Percentiles rank a stretch among this genome's conserved stretches.
These are phyloP conservation scores for Heterotis niloticus DNA, from an alignment of 2,113 vertebrate species.

Conservation along the genomic window DNA sequence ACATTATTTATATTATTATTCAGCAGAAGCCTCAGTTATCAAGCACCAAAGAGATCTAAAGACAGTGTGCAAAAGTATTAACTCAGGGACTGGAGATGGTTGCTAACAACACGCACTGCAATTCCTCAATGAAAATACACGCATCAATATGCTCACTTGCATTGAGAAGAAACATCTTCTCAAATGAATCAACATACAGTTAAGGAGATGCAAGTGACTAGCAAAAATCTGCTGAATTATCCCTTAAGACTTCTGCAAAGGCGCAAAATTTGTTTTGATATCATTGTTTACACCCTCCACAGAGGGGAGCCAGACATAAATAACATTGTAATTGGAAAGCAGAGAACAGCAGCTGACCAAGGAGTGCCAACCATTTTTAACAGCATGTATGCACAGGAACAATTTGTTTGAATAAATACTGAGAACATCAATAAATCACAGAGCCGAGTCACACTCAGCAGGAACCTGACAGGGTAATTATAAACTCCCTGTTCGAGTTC, in stretches of 20 bases:
- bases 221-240: not conserved
- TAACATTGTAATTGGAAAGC: constrained; percentile 14
- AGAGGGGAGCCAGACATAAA: constrained; percentile 4
- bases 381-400: constrained; percentile 28
- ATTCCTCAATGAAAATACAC: too few relatives aligned
- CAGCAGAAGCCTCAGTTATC: not conserved
- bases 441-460: constrained; percentile 36
- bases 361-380: not conserved
- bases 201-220: too few relatives aligned
- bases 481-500: constrained; percentile 47
- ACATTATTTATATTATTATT: constrained; percentile 65
- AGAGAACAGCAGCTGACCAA: not conserved
- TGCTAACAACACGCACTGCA: too few relatives aligned
- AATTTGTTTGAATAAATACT: constrained; percentile 24
- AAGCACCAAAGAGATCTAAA: not conserved
- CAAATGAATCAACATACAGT: too few relatives aligned
- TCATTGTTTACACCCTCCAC: not conserved
- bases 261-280: not conserved
- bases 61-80: not conserved
- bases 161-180: too few relatives aligned
- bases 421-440: constrained; percentile 53
- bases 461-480: constrained; percentile 58
- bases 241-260: not conserved
- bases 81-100: not conserved
- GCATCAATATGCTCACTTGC: too few relatives aligned